Percentiles rank a stretch among this genome's conserved stretches.
phyloP scores from a whole-genome alignment of 2,797 vertebrate species.

The Lophotriccus pileatus region DNA sequence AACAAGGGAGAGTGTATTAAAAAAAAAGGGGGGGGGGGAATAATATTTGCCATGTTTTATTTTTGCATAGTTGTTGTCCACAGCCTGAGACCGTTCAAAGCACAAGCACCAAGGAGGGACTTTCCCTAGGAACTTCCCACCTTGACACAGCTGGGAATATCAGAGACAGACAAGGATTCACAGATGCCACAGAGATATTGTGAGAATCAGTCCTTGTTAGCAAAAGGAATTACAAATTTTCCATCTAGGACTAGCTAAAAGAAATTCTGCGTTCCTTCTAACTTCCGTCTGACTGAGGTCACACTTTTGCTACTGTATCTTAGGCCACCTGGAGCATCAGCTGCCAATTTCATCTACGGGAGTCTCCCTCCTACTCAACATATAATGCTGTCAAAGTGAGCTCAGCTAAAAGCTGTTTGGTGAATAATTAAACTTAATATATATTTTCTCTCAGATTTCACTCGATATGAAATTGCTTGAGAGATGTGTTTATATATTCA shows the following conservation, averaged over 20 bases:
- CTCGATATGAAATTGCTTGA: neutral
- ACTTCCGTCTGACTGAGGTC: neutral
- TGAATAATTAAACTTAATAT: neutral
- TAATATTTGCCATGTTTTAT: neutral
- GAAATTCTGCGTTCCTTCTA: neutral
- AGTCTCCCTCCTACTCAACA: neutral
- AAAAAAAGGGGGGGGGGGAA: neutral
- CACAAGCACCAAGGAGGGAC: neutral
- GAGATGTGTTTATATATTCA: neutral
- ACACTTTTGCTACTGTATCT: neutral
- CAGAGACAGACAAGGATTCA: neutral
- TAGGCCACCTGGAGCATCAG: neutral
- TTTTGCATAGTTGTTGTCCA: neutral
- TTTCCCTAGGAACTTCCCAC: neutral
- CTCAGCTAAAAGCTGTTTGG: neutral
- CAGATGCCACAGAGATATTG: neutral
- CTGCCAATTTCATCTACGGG: neutral
- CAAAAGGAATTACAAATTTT: neutral
- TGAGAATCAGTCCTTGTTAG: neutral
- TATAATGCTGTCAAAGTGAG: neutral
- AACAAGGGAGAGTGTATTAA: neutral
- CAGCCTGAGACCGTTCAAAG: neutral
- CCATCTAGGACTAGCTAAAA: neutral
- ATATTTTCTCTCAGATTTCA: neutral
- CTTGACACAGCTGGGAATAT: neutral